Evolutionary conservation across 2,113 vertebrate species (phyloP), one percentile per base, ranked within the genome.

Genomic region (Cyprinodon tularosa): DNA sequence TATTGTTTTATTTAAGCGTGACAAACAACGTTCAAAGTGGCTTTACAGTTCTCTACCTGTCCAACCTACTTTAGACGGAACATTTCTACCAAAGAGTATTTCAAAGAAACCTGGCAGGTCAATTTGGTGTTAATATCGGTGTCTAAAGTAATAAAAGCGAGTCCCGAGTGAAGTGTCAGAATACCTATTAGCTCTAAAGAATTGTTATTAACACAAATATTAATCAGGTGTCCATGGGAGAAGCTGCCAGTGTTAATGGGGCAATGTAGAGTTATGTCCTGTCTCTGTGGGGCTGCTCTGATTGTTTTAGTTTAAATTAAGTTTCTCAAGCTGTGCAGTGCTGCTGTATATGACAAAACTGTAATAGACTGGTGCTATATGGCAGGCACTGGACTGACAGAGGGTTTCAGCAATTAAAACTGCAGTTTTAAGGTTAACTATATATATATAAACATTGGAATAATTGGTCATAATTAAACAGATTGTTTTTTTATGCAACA

Each of bases 241-340:
- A 29, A 39, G 59, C 47, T 1, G 20, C 48, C 22, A 45, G 39
- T 45, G 29, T 47, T 68, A 73, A 79, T 57, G 53, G 62, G 36
- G 42, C 60, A 15, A 39, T 71, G 64, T 39, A 44, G 22, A 68
- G 13, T 80, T 40, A 66, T n/a, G 66, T 50, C 20, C 66, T 9
- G 39, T 36, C 63, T 62, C 57, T 13, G 15, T 45, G 22, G 38
- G 42, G 63, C 36, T 44, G 22, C 53, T 67, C 44, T 2, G 74
- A 48, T 60, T 40, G 39, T 68, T 73, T 47, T 38, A 60, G 63
- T 37, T 62, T 50, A 45, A 67, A 48, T 62, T 29, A 20, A 22
- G 38, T 70, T 70, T 42, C 50, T 60, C 53, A 47, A 36, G 22
- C 57, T 11, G 40, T 62, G 13, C 44, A 22, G 3, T 7, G 48